A percentile compares a stretch with the other conserved stretches of the same genome.
phyloP scores from a whole-genome alignment of 1,140 invertebrate species.

The Cydia pomonella region DNA sequence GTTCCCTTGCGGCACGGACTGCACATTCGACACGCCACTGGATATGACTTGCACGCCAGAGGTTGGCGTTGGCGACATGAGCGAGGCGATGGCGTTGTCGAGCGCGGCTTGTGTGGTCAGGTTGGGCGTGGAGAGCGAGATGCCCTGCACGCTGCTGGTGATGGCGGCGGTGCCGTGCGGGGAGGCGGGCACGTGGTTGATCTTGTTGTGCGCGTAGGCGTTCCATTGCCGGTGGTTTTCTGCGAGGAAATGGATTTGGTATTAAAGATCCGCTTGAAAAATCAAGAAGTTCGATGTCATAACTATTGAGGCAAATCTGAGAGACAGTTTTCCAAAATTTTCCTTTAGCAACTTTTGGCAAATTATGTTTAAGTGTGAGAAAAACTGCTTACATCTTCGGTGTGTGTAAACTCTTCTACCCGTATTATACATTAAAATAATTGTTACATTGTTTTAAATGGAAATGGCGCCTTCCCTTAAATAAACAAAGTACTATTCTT shows the following conservation, averaged over 20 bases:
- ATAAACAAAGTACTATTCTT: too few species aligned
- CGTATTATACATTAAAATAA: too few species aligned
- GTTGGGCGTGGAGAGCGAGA: constrained; percentile 61
- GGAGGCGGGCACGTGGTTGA: constrained; percentile 55
- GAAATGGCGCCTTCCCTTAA: too few species aligned
- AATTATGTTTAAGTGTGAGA: too few species aligned
- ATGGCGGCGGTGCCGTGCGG: constrained; percentile 51
- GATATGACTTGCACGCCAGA: constrained; percentile 67
- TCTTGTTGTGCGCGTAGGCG: constrained; percentile 61
- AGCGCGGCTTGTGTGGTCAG: constrained; percentile 61
- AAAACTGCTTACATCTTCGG: too few species aligned
- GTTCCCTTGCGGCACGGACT: constrained; percentile 40
- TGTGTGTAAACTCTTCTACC: too few species aligned
- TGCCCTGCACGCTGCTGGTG: constrained; percentile 70
- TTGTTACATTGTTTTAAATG: too few species aligned
- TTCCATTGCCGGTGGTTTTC: constrained; percentile 68
- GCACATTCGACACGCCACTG: constrained; percentile 51
- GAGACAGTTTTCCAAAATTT: too few species aligned
- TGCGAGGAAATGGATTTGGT: neutral
- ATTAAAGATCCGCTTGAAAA: too few species aligned
- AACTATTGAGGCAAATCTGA: neutral
- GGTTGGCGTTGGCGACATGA: constrained; percentile 60
- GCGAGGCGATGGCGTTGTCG: constrained; percentile 69
- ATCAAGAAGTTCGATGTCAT: too few species aligned
- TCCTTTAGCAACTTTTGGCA: too few species aligned